A percentile compares a stretch with the other conserved stretches of the same genome.
Conservation (phyloP, 2,797 vertebrate species). For the Sebastiscus tertius region DNA sequence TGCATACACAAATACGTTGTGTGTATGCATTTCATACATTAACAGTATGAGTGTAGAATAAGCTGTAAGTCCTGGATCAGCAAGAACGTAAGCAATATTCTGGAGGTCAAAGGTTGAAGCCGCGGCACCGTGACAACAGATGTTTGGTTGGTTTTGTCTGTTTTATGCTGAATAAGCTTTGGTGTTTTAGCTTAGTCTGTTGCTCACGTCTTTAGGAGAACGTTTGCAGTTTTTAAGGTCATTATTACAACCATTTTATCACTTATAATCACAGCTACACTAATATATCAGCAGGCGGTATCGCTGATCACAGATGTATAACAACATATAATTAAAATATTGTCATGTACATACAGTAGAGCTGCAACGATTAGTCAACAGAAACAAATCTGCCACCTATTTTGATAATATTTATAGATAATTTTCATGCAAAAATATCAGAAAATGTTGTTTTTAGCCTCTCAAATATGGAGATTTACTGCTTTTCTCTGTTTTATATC, state of each 20-base stretch:
- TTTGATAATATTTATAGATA: too few species aligned
- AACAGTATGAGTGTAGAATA: not conserved
- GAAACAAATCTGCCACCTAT: too few species aligned
- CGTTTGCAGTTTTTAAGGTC: not conserved
- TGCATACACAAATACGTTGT: constrained; percentile 65
- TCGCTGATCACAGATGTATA: too few species aligned
- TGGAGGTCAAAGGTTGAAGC: constrained; percentile 26
- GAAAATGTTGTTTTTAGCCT: too few species aligned
- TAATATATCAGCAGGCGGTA: too few species aligned
- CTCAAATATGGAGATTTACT: too few species aligned
- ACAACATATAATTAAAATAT: too few species aligned
- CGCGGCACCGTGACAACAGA: not conserved
- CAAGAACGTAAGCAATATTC: not conserved
- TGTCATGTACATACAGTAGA: too few species aligned
- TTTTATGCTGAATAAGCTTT: constrained; percentile 3
- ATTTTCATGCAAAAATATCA: too few species aligned
- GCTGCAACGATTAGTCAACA: too few species aligned
- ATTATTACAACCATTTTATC: not conserved
- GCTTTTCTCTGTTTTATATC: too few species aligned
- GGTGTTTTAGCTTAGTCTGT: rapidly evolving
- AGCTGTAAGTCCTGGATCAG: constrained; percentile 37
- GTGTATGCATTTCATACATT: constrained; percentile 11
- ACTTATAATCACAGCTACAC: not conserved
- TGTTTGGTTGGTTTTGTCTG: not conserved
- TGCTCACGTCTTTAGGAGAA: not conserved